A percentile compares a stretch with the other conserved stretches of the same genome.
phyloP scores from a whole-genome alignment of 2,113 vertebrate genomes.

The Erinaceus europaeus region DNA sequence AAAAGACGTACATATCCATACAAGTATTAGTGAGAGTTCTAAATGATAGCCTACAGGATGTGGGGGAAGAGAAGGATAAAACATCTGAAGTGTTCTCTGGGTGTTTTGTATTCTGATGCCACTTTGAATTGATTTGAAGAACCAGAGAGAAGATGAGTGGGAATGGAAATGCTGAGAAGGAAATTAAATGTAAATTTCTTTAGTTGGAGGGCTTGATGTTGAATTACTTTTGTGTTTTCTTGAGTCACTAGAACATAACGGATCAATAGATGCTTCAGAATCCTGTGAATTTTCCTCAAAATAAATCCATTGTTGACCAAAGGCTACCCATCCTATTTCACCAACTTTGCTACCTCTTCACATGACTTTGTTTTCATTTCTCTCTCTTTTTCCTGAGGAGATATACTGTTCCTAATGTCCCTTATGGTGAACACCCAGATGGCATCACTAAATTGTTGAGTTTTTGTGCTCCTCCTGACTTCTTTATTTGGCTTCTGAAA shows the following conservation, averaged over 20 bases:
- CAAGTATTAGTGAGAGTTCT: slow-evolving; percentile 32
- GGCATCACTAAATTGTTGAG: background rate
- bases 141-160: slow-evolving; percentile 36
- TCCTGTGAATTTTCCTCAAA: background rate
- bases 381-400: background rate
- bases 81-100: background rate
- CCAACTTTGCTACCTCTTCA: background rate
- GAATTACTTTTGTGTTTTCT: background rate
- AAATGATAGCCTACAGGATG: slow-evolving; percentile 36
- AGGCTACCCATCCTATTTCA: background rate
- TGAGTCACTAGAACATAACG: background rate
- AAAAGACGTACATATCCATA: slow-evolving; percentile 1
- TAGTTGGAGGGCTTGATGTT: slow-evolving; percentile 1
- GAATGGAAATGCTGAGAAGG: slow-evolving; percentile 9
- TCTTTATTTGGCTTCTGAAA: background rate
- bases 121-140: slow-evolving; percentile 39
- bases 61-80: slow-evolving; percentile 32
- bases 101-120: slow-evolving; percentile 16
- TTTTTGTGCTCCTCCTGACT: background rate
- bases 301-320: background rate
- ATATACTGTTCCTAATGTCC: background rate
- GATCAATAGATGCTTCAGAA: background rate
- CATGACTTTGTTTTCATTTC: background rate
- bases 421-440: background rate
- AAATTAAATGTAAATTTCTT: background rate